phyloP scores from a whole-genome alignment of 2,113 vertebrate species.

The Corydoras sp. region DNA sequence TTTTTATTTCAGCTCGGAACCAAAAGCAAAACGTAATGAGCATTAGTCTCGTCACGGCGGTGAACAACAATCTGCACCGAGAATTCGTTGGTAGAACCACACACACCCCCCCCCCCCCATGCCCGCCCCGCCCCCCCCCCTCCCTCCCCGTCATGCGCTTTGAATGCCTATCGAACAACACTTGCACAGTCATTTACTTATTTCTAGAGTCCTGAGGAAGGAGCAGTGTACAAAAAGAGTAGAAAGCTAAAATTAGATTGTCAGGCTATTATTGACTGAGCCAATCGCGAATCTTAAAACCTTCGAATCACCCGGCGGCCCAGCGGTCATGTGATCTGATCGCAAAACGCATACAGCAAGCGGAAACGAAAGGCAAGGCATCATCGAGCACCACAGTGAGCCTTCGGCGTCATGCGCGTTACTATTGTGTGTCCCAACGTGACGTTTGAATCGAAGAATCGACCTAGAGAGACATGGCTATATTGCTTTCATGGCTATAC shows the following conservation, averaged over 20 bases:
- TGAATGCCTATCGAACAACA: slow-evolving; percentile 19
- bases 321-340: slow-evolving; percentile 16
- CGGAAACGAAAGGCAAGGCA: background rate
- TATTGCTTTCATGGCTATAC: slow-evolving; percentile 30
- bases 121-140: no score
- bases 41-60: no score
- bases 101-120: background rate
- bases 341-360: background rate
- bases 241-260: slow-evolving; percentile 32
- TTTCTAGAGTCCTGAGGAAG: slow-evolving; percentile 23
- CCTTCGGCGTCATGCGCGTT: background rate
- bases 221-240: slow-evolving; percentile 35
- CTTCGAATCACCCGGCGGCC: background rate
- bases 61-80: no score
- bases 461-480: slow-evolving; percentile 4
- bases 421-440: slow-evolving; percentile 8
- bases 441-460: background rate
- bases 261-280: slow-evolving; percentile 41
- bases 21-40: no score
- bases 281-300: slow-evolving; percentile 19
- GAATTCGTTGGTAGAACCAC: no score
- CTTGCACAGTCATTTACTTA: slow-evolving; percentile 3
- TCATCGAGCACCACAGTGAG: slow-evolving; percentile 14
- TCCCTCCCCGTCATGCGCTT: background rate
- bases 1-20: no score